Evolutionary conservation across 1,140 invertebrate species (phyloP).

Genomic region (Oncopeltus fasciatus): DNA sequence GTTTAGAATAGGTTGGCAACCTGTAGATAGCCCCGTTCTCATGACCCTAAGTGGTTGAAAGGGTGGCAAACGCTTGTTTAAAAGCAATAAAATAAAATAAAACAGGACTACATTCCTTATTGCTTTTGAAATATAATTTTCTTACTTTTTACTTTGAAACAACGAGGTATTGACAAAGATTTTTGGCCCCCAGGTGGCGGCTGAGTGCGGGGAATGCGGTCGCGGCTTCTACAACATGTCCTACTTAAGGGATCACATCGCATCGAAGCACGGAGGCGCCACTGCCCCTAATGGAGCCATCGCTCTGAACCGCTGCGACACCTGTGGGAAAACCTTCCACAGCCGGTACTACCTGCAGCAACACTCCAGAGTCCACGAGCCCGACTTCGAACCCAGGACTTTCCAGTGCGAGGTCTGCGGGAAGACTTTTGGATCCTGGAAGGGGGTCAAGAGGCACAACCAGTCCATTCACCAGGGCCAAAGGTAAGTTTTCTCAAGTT

Average conservation of each 20-base stretch:
- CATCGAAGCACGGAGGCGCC: constrained; percentile 13
- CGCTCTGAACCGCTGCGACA: constrained; percentile 40
- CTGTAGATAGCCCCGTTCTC: too few relatives aligned
- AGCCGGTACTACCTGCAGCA: constrained; percentile 30
- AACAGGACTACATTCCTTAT: too few relatives aligned
- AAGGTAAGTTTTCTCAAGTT: too few relatives aligned
- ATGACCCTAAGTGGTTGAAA: too few relatives aligned
- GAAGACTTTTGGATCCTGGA: constrained; percentile 29
- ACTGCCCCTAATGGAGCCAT: constrained; percentile 4
- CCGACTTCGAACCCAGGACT: constrained; percentile 28
- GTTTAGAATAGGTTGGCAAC: too few relatives aligned
- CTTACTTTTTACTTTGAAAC: too few relatives aligned
- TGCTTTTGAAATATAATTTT: too few relatives aligned
- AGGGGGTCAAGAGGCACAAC: constrained; percentile 11
- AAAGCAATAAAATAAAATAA: too few relatives aligned
- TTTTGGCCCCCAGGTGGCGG: too few relatives aligned
- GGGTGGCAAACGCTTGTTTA: too few relatives aligned
- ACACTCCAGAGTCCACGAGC: constrained; percentile 27
- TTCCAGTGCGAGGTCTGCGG: constrained; percentile 37
- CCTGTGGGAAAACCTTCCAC: constrained; percentile 42
- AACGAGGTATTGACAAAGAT: too few relatives aligned
- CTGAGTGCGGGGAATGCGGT: constrained; percentile 13
- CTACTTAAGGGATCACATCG: constrained; percentile 13
- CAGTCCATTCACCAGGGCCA: constrained; percentile 8
- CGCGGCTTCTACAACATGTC: constrained; percentile 18